Evolutionary conservation across 2,113 vertebrate genomes (phyloP), one percentile per base, ranked within the genome.

Genomic region (Phyllostomus hastatus): DNA sequence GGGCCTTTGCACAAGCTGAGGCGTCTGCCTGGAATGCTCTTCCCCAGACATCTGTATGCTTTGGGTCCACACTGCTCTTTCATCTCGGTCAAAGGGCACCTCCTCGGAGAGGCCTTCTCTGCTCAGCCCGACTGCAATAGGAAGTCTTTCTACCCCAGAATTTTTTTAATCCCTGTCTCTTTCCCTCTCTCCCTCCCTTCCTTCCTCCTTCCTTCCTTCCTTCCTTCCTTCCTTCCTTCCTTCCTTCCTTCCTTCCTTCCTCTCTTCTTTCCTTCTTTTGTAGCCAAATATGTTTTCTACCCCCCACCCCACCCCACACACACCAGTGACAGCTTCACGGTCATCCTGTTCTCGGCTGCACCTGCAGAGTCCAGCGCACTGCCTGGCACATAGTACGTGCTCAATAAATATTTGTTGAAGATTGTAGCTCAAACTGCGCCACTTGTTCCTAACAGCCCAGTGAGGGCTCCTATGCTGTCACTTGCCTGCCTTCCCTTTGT

Each of bases 261-360:
- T 48, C 10, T 10, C 10, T 48, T 48, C 46, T 10, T 48, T 48
- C 46, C 10, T 48, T 84, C 61, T 64, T 33, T 70, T 48, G 38
- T 11, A 57, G 48, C 9, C 17, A 38, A 12, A 61, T 59, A 12
- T 14, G 5, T 72, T 20, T 83, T 43, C 48, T 7, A 2, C 35
- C 17, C 10, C 41, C 31, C 31, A 4, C 73, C 28, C 4, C 16
- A 20, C 2, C 43, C 43, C 26, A 4, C 24, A 9, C n/a, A 9
- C 4, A 26, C 52, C 35, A 5, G 0, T 16, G 38, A 67, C 46
- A 11, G 26, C 38, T 10, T 38, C 17, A 1, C 15, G 1, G 28
- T 79, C n/a, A 6, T 33, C 26, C n/a, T 48, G 28, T 3, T 61
- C 16, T 1, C 0, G 3, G 46, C 31, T 24, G 6, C 16, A 3